Conservation (phyloP, 2,797 vertebrate species). For the Crocodylus rhombifer region DNA sequence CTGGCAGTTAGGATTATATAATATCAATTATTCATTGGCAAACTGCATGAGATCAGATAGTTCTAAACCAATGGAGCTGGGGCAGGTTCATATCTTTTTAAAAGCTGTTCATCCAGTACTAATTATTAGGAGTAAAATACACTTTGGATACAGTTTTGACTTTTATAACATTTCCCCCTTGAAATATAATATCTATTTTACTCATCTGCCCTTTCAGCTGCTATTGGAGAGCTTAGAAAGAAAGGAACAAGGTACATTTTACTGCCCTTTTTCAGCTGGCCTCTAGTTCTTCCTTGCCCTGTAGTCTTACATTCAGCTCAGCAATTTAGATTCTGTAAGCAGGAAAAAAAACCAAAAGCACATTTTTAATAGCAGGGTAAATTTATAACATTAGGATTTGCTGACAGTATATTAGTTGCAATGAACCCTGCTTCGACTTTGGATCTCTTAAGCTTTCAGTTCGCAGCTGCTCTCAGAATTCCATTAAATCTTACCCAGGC, state of each 20-base stretch:
- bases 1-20: conserved; percentile 83
- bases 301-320: background rate
- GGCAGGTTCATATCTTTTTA: conserved; percentile 77
- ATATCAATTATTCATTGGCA: conserved; percentile 82
- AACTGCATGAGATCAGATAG: conserved; percentile 77
- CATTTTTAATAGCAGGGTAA: conserved; percentile 53
- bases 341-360: conserved; percentile 37
- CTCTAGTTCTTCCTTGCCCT: background rate
- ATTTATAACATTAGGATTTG: conserved; percentile 36
- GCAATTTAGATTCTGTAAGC: background rate
- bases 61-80: conserved; percentile 65
- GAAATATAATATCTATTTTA: conserved; percentile 49
- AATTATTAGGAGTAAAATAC: conserved; percentile 78
- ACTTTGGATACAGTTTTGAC: conserved; percentile 70
- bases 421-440: background rate
- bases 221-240: conserved; percentile 15
- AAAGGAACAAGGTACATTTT: background rate
- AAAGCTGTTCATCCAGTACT: conserved; percentile 75
- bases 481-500: conserved; percentile 40
- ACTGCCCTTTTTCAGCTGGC: background rate
- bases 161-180: conserved; percentile 67
- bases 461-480: conserved; percentile 32
- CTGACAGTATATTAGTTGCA: conserved; percentile 39
- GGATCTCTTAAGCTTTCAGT: conserved; percentile 6
- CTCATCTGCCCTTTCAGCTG: conserved; percentile 45